A percentile compares a stretch with the other conserved stretches of the same genome.
phyloP scores from a whole-genome alignment of 2,888 invertebrate species.

The Amaurobius ferox region DNA sequence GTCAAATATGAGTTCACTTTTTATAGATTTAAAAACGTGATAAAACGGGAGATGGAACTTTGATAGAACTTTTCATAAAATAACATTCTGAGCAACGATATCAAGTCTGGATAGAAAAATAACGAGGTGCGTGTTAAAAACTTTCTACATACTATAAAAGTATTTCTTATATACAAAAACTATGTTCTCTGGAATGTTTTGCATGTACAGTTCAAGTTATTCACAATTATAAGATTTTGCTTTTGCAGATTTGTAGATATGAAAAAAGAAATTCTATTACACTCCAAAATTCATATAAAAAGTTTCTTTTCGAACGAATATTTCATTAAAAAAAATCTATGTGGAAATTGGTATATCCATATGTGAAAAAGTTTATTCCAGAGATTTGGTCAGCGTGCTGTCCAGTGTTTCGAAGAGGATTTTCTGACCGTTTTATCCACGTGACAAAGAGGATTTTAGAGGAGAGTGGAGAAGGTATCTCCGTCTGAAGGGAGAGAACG shows the following conservation, averaged over 20 bases:
- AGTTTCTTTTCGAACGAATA: too few species aligned
- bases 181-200: neutral
- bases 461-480: neutral
- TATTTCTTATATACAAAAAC: neutral
- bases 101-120: too few species aligned
- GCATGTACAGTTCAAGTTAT: too few species aligned
- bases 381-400: neutral
- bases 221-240: too few species aligned
- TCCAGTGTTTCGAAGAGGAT: neutral
- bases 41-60: neutral
- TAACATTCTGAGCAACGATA: neutral
- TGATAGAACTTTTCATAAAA: neutral
- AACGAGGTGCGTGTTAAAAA: neutral
- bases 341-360: neutral
- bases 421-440: neutral
- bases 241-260: too few species aligned
- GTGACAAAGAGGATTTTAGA: neutral
- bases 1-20: neutral
- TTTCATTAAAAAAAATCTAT: neutral
- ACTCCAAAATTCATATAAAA: too few species aligned
- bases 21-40: neutral
- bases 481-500: constrained; percentile 31
- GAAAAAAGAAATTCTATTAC: too few species aligned
- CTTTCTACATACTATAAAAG: neutral
- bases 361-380: too few species aligned